A percentile compares a stretch with the other conserved stretches of the same genome.
Conservation (phyloP, 1,140 invertebrate genomes). For the Cherax destructor region DNA sequence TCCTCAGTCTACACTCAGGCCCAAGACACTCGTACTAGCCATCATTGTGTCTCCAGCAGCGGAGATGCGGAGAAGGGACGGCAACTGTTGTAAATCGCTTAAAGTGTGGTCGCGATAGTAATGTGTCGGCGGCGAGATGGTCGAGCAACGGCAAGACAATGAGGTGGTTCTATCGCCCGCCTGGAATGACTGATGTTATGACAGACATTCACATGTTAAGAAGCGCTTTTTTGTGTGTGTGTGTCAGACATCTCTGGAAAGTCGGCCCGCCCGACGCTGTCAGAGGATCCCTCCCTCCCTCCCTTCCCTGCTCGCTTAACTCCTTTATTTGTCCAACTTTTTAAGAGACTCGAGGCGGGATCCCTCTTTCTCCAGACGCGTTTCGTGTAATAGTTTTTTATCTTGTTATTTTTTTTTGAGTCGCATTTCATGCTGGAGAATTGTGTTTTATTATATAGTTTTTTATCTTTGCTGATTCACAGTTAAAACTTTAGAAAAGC, state of each 20-base stretch:
- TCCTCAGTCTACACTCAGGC: too few relatives aligned
- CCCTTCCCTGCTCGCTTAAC: too few relatives aligned
- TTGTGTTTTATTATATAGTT: too few relatives aligned
- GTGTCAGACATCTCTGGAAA: background rate
- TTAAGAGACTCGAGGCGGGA: background rate
- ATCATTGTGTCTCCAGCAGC: too few relatives aligned
- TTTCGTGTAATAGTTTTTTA: background rate
- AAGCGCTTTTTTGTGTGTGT: background rate
- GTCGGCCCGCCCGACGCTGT: background rate
- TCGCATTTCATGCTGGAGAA: too few relatives aligned
- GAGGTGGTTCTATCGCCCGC: background rate
- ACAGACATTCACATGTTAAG: conserved; percentile 36
- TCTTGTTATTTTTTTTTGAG: background rate
- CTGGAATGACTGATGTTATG: conserved; percentile 13
- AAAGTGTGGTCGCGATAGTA: background rate
- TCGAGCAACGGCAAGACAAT: background rate
- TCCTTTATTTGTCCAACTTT: background rate
- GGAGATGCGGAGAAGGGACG: too few relatives aligned
- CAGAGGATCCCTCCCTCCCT: background rate
- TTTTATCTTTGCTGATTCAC: too few relatives aligned
- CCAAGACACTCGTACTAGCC: too few relatives aligned
- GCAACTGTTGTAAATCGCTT: too few relatives aligned
- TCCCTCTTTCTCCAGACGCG: background rate
- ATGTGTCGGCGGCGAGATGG: background rate
- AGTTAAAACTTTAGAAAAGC: too few relatives aligned